Conservation (phyloP, 2,113 vertebrate species). For the Neoarius graeffei region DNA sequence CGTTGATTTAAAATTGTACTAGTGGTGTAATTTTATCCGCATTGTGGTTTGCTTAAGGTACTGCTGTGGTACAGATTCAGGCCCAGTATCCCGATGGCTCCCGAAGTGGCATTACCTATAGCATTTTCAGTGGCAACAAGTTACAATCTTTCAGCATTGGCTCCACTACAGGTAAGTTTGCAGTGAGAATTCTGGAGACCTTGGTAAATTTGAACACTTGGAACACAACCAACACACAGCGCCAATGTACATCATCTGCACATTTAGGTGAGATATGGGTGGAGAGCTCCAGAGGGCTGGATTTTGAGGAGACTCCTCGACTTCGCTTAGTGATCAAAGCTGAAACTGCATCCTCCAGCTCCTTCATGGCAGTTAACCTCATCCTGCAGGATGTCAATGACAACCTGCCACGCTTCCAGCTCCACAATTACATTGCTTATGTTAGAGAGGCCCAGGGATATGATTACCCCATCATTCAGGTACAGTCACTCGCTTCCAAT, state of each 20-base stretch:
- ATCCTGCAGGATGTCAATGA: conserved; percentile 94
- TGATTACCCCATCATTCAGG: conserved; percentile 82
- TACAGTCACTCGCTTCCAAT: conserved; percentile 52
- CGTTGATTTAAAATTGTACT: neutral
- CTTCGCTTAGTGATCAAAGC: conserved; percentile 92
- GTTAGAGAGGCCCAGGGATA: conserved; percentile 89
- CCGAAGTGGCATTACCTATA: conserved; percentile 83
- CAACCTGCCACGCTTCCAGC: conserved; percentile 92
- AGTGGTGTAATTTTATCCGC: neutral
- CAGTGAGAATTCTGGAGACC: neutral
- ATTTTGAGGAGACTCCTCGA: conserved; percentile 87
- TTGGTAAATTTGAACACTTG: neutral
- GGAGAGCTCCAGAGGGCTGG: conserved; percentile 79
- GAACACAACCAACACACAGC: neutral
- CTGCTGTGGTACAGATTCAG: conserved; percentile 78
- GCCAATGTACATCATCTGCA: neutral
- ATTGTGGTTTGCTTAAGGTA: conserved; percentile 73
- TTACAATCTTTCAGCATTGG: conserved; percentile 83
- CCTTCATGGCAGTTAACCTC: conserved; percentile 87
- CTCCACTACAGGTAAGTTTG: conserved; percentile 79
- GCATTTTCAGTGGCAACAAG: conserved; percentile 91
- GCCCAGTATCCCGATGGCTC: conserved; percentile 82
- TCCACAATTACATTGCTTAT: conserved; percentile 89
- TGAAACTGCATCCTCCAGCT: conserved; percentile 80
- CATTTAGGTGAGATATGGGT: conserved; percentile 85